These are phyloP conservation scores for Barypeithes pellucidus DNA, from an alignment of 2,888 invertebrate species.

Conservation along the genomic window DNA sequence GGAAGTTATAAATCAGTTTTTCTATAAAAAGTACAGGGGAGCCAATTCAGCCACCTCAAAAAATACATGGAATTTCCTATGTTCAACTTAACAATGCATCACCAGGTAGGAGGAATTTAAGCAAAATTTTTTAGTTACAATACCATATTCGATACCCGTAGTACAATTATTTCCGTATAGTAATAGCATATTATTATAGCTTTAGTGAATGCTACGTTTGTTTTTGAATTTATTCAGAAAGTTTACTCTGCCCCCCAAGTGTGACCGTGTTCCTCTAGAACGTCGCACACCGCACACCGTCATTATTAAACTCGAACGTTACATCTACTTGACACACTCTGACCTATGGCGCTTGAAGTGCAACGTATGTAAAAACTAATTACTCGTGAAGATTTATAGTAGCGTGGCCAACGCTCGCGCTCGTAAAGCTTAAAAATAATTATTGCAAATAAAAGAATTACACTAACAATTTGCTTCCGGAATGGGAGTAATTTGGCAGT, in stretches of 20 bases:
- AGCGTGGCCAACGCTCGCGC: constrained; percentile 32
- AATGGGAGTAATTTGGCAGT: constrained; percentile 31
- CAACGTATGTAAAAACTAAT: constrained; percentile 49
- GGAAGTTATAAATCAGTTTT: too few relatives aligned
- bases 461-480: constrained; percentile 39
- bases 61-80: too few relatives aligned
- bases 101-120: too few relatives aligned
- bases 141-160: too few relatives aligned
- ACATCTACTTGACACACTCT: constrained; percentile 33
- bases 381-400: constrained; percentile 50
- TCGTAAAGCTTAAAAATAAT: constrained; percentile 49
- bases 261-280: constrained; percentile 24
- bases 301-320: constrained; percentile 28
- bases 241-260: not conserved
- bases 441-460: constrained; percentile 46
- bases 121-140: too few relatives aligned
- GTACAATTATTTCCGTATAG: too few relatives aligned
- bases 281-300: constrained; percentile 28
- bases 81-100: too few relatives aligned
- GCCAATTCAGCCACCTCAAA: too few relatives aligned
- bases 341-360: constrained; percentile 39
- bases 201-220: not conserved
- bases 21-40: too few relatives aligned
- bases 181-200: too few relatives aligned
- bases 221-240: constrained; percentile 24